Evolutionary conservation across 2,113 vertebrate species (phyloP), one percentile per base, ranked within the genome.

Genomic region (Albula goreensis): DNA sequence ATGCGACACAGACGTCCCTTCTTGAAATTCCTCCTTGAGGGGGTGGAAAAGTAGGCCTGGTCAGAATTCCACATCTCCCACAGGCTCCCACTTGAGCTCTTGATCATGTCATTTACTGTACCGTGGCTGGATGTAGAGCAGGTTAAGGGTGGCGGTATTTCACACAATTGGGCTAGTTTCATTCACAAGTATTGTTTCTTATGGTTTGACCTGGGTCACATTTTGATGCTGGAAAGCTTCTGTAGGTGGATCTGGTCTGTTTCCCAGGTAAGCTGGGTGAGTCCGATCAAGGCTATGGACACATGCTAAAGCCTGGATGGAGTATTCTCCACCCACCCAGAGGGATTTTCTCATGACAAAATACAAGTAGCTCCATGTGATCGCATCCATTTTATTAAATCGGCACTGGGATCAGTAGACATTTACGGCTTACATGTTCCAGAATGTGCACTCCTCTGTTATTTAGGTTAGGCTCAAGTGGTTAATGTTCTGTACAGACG

Each of bases 101-200:
- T 2, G 48, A 19, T 66, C 57, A 19, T 13, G 66, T 82, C 51
- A 7, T 51, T 56, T 3, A 49, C n/a, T 49, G 13, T 2, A 7
- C 53, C 53, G 6, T 49, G 8, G 5, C 13, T 31, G 3, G 3
- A 50, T 56, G 77, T 85, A 50, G 89, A 89, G 66, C 57, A 88
- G 86, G 82, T 92, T 88, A 41, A 1, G 85, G 83, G 80, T 88
- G 87, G 51, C 85, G 83, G 86, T 87, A 87, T 91, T 87, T 88
- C 85, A 85, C 51, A 25, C 15, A 25, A 7, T 7, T 3, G 7
- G 50, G 9, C 50, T 13, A 11, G 78, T 79, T 79, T 79, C 31
- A 79, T 5, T 79, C 12, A 15, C 5, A 49, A 50, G 19, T 12
- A 50, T 50, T 12, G 4, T 79, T 41, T 78, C 51, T 2, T 41